A percentile compares a stretch with the other conserved stretches of the same genome.
These are phyloP conservation scores for Malurus cyaneus DNA, from an alignment of 2,113 vertebrate species.

Conservation along the genomic window DNA sequence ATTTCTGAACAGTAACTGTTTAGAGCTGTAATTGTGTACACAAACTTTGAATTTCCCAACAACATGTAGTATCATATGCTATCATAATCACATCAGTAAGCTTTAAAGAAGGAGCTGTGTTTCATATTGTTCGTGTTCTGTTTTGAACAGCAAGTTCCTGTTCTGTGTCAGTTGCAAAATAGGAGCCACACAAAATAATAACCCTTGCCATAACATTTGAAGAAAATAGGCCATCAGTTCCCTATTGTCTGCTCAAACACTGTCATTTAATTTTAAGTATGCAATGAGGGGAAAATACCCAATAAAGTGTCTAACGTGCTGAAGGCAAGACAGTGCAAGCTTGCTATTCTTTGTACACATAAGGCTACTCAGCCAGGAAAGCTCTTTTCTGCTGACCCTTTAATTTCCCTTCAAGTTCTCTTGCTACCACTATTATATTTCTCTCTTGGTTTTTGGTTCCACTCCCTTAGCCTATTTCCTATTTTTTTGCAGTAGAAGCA, in stretches of 20 bases:
- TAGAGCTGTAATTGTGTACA: neutral
- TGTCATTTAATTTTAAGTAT: neutral
- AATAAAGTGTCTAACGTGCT: neutral
- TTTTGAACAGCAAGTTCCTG: neutral
- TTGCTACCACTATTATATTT: neutral
- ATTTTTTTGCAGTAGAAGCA: slow-evolving; percentile 33
- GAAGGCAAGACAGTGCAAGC: neutral
- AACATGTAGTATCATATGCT: neutral
- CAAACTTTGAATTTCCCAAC: neutral
- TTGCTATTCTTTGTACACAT: neutral
- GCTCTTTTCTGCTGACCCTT: neutral
- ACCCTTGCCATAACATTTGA: neutral
- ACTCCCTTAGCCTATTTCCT: slow-evolving; percentile 2
- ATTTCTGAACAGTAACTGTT: neutral
- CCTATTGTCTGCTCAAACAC: neutral
- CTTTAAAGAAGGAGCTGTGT: neutral
- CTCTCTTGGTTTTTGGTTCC: neutral
- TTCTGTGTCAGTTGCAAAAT: neutral
- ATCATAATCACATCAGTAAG: neutral
- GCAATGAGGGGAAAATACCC: fast-evolving
- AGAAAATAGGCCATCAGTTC: neutral
- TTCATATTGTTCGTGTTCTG: neutral
- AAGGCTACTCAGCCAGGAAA: neutral
- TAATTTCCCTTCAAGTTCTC: neutral
- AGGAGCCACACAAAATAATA: neutral